Evolutionary conservation across 2,797 vertebrate species (phyloP).

Genomic region (Acropternis orthonyx): DNA sequence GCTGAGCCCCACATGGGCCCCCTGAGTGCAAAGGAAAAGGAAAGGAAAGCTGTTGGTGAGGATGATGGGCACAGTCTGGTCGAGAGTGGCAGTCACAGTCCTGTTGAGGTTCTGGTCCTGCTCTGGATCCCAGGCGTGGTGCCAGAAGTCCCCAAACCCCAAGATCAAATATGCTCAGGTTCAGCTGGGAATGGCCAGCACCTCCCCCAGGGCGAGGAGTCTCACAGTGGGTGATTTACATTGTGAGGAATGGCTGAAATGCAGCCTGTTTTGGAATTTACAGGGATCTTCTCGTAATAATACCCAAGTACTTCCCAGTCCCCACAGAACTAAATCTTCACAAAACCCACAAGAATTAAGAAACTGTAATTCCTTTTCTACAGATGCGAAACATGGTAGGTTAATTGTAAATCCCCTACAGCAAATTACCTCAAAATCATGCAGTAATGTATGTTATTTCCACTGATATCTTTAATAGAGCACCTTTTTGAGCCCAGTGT

Average conservation of each 20-base stretch:
- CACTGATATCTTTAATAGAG: background rate
- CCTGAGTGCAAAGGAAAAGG: too few species aligned
- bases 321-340: background rate
- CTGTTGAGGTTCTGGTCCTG: too few species aligned
- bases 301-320: background rate
- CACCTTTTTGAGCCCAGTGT: background rate
- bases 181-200: too few species aligned
- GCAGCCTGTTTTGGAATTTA: background rate
- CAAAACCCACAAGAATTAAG: background rate
- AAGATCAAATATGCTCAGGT: too few species aligned
- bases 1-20: too few species aligned
- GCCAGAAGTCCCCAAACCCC: too few species aligned
- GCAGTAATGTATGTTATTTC: background rate
- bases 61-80: too few species aligned
- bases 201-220: too few species aligned
- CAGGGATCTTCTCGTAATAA: background rate
- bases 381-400: background rate
- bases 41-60: too few species aligned
- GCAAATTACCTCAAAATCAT: background rate
- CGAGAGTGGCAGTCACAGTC: too few species aligned
- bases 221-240: too few species aligned
- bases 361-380: background rate
- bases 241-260: background rate
- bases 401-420: background rate
- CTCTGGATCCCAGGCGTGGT: too few species aligned